Conservation (phyloP, 92 coral and sea anemone species). For the Montipora capitata region DNA sequence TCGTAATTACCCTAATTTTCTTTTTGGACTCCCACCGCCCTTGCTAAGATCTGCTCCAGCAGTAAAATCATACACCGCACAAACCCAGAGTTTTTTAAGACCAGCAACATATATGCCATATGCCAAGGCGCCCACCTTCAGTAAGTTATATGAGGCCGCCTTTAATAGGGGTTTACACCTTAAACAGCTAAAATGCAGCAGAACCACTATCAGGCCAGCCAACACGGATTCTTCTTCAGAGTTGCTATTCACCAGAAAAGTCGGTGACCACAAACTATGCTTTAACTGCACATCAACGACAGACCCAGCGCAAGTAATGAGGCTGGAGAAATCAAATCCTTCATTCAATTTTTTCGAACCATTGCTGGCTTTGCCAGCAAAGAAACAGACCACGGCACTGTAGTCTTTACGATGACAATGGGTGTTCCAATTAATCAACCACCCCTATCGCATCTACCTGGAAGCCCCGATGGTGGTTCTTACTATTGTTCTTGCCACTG, state of each 20-base stretch:
- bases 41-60: not conserved
- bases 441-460: too few relatives aligned
- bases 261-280: slow-evolving; percentile 2
- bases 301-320: not conserved
- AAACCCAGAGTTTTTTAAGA: not conserved
- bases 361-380: not conserved
- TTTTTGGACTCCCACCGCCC: slow-evolving; percentile 2
- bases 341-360: not conserved
- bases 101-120: not conserved
- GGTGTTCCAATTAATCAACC: too few relatives aligned
- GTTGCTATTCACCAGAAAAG: not conserved
- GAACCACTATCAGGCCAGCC: too few relatives aligned
- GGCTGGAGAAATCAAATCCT: slow-evolving; percentile 1
- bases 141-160: not conserved
- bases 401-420: not conserved
- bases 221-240: too few relatives aligned
- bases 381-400: not conserved
- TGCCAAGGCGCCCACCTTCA: not conserved
- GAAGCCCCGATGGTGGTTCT: too few relatives aligned
- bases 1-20: too few relatives aligned
- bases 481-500: too few relatives aligned
- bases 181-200: not conserved
- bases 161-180: not conserved
- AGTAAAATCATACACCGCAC: not conserved
- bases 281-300: not conserved